These are phyloP conservation scores for Cetonia aurata DNA, from an alignment of 2,888 invertebrate genomes.

Conservation along the genomic window DNA sequence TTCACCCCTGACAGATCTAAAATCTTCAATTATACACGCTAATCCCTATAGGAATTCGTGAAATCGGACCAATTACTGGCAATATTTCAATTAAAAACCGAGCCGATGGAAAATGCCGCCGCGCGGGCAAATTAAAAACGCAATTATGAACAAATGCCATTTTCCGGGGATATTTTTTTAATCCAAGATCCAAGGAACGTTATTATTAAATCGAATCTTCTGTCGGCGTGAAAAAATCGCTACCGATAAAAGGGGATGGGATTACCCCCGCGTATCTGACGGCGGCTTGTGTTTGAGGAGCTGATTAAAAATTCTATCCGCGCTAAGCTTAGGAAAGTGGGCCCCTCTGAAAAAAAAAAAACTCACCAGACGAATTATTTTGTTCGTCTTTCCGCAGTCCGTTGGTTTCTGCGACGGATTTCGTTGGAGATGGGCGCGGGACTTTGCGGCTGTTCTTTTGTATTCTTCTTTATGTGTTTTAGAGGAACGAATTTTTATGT, in stretches of 20 bases:
- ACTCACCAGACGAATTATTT: slow-evolving; percentile 62
- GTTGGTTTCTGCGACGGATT: slow-evolving; percentile 1
- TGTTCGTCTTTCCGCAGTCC: slow-evolving; percentile 52
- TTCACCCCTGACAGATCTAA: no score
- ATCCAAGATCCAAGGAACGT: slow-evolving; percentile 2
- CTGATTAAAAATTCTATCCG: slow-evolving; percentile 67
- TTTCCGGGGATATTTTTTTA: slow-evolving; percentile 7
- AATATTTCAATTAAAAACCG: no score
- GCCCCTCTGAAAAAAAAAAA: slow-evolving; percentile 58
- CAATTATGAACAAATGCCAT: neutral
- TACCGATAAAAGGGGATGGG: slow-evolving; percentile 20
- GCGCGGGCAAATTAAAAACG: slow-evolving; percentile 1
- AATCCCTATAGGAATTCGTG: no score
- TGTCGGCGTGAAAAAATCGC: slow-evolving; percentile 11
- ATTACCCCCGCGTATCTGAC: slow-evolving; percentile 15
- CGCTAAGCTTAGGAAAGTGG: slow-evolving; percentile 65
- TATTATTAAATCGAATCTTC: slow-evolving; percentile 22
- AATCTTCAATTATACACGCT: no score
- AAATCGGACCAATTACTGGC: no score
- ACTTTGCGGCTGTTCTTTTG: neutral
- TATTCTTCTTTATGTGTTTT: neutral
- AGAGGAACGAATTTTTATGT: no score
- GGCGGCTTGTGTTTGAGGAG: slow-evolving; percentile 64
- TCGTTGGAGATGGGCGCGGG: neutral
- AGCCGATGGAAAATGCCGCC: no score